Evolutionary conservation across 2,797 vertebrate species (phyloP).

Genomic region (Threskiornis aethiopicus): DNA sequence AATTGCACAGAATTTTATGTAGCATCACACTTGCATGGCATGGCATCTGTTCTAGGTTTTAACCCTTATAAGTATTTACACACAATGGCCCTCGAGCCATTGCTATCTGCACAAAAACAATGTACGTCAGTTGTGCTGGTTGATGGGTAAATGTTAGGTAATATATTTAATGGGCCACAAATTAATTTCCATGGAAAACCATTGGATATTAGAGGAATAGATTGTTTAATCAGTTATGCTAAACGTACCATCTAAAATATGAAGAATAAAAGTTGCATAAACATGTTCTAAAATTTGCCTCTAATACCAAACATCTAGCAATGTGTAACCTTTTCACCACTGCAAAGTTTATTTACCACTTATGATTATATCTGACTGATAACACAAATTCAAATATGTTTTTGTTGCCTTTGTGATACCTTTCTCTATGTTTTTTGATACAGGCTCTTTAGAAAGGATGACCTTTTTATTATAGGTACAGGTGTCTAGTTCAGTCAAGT

Average conservation of each 20-base stretch:
- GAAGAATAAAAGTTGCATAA: not conserved
- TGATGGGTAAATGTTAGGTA: not conserved
- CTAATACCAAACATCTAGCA: not conserved
- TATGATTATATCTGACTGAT: not conserved
- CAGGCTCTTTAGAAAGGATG: not conserved
- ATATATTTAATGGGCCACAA: not conserved
- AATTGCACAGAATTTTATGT: not conserved
- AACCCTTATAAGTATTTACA: not conserved
- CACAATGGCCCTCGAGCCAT: not conserved
- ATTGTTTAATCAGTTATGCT: not conserved
- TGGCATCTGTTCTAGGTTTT: not conserved
- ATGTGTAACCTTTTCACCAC: not conserved
- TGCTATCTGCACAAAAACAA: not conserved
- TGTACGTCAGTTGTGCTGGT: not conserved
- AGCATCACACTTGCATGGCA: not conserved
- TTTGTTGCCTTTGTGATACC: not conserved
- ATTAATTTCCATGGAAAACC: not conserved
- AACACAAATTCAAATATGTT: not conserved
- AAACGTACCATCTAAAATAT: not conserved
- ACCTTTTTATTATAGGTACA: not conserved
- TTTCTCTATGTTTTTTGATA: not conserved
- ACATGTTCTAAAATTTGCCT: not conserved
- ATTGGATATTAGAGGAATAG: not conserved
- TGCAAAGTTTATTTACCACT: not conserved
- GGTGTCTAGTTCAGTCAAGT: not conserved